Evolutionary conservation across 92 coral and sea anemone genomes (phyloP), one percentile per base, ranked within the genome.

Genomic region (Palythoa heliodiscus): DNA sequence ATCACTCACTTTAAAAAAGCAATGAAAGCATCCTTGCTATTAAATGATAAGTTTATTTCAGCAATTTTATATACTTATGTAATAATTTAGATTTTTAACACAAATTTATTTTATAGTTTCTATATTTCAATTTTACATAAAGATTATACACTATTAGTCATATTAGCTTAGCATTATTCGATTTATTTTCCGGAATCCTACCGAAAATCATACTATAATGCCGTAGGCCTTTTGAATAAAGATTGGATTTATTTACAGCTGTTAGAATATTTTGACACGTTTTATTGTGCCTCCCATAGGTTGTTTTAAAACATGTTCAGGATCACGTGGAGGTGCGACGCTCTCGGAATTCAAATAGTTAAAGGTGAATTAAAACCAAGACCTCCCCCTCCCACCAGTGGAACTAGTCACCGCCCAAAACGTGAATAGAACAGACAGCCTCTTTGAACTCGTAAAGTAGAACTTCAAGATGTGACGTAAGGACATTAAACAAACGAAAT

Each of bases 271-370:
- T 8, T 8, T 43, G 9, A 43, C 6, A 43, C 50, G 9, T 43
- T 43, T 23, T 12, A 1, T 25, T n/a, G 6, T 75, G 38, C 39
- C 39, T 63, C 35, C 54, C 38, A 2, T 40, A 78, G 83, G 72
- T 78, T 60, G 72, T 78, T 47, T 23, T 78, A 6, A 61, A 61
- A 20, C 83, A 78, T 60, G 83, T 78, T 37, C 71, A 38, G 55
- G 70, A 16, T 39, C 83, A 78, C 55, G 83, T 78, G 38, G 83
- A 78, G 55, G 17, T 52, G 16, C 25, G 72, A 66, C 72, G 83
- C 61, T 47, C 83, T 61, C 83, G 72, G 2, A 78, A 78, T 35
- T 63, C 72, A 4, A 37, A 72, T 0, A 78, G 73, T 78, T 78
- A 58, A 61, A 38, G 29, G 10, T 64, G 11, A 23, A 7, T 19